Base-by-base conservation (phyloP, 2,113 vertebrate genomes). In the Crotalus viridis region DNA sequence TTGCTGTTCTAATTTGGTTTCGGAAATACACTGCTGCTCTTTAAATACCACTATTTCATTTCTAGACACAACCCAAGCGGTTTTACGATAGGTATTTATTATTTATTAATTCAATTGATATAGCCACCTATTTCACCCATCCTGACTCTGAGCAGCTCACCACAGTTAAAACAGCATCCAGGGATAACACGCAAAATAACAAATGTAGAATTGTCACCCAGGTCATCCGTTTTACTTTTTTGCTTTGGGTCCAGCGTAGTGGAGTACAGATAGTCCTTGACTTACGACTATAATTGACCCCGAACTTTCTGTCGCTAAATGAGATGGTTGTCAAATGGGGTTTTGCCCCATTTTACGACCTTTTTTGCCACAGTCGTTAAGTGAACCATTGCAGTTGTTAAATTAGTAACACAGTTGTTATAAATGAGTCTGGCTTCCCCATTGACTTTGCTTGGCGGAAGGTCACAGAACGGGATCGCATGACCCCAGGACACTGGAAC, bases 1-100 rank as follows among this genome's bases (percentile, higher is more conserved):
- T 96, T 96, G 92, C 95, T 94, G 88, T 88, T 94, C 92, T 96
- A 96, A 96, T 96, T 95, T 97, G 93, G 91, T 96, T 96, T 96
- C 92, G 96, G 95, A 94, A 96, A 94, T 85, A 96, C 94, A 94
- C 85, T 0, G 3, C 89, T 95, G 87, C 89, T 87, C 94, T 96
- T 96, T 93, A 91, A 96, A 94, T 94, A 43, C 90, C 91, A 26
- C 86, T 93, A 96, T 90, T 85, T 74, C 46, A 17, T 54, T 39
- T n/a, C 1, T 7, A 81, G 6, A 81, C 33, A 81, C 33, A 81
- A 43, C 17, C 74, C 74, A 81, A 39, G 33, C 6, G 15, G 15
- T 74, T 43, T 81, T 4, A 81, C 4, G 4, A n/a, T 15, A n/a
- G 10, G 4, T 15, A 9, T 81, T 81, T 81, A 43, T 39, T 81